A percentile compares a stretch with the other conserved stretches of the same genome.
These are phyloP conservation scores for Engraulis encrasicolus DNA, from an alignment of 2,113 vertebrate genomes.

Conservation along the genomic window DNA sequence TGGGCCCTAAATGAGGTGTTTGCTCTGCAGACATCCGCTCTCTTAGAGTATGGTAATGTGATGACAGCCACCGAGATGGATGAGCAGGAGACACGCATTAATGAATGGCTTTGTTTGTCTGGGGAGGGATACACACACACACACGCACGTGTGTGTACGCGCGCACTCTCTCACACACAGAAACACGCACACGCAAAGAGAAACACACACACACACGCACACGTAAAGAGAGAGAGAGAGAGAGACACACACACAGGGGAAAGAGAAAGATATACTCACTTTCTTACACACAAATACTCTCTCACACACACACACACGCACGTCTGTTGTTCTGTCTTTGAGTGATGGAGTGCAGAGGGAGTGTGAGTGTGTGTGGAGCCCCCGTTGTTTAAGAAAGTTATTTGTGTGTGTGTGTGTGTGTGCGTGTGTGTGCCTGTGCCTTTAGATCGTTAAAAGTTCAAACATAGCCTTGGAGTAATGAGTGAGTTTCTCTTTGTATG, in stretches of 20 bases:
- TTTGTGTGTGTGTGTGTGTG: conserved; percentile 17
- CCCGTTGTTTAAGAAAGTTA: conserved; percentile 5
- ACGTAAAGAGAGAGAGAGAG: too few relatives aligned
- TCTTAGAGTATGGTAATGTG: conserved; percentile 58
- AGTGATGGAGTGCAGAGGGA: conserved; percentile 52
- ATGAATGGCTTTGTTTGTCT: conserved; percentile 62
- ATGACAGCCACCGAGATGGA: conserved; percentile 55
- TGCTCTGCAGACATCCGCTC: conserved; percentile 59
- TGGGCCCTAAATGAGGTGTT: conserved; percentile 60
- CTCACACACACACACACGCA: neutral
- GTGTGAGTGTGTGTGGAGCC: conserved; percentile 50
- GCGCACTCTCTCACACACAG: neutral
- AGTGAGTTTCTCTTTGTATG: conserved; percentile 41
- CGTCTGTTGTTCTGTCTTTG: conserved; percentile 37
- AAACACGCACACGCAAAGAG: neutral
- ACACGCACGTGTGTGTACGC: neutral
- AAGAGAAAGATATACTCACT: too few relatives aligned
- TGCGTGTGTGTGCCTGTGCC: neutral
- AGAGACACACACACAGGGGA: neutral
- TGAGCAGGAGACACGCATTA: conserved; percentile 49
- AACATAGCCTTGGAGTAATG: conserved; percentile 7
- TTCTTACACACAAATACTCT: too few relatives aligned
- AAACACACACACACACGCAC: too few relatives aligned
- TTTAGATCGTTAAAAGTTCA: conserved; percentile 2
- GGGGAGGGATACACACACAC: conserved; percentile 35